Evolutionary conservation across 2,113 vertebrate species (phyloP).

Genomic region (Diadophis punctatus): DNA sequence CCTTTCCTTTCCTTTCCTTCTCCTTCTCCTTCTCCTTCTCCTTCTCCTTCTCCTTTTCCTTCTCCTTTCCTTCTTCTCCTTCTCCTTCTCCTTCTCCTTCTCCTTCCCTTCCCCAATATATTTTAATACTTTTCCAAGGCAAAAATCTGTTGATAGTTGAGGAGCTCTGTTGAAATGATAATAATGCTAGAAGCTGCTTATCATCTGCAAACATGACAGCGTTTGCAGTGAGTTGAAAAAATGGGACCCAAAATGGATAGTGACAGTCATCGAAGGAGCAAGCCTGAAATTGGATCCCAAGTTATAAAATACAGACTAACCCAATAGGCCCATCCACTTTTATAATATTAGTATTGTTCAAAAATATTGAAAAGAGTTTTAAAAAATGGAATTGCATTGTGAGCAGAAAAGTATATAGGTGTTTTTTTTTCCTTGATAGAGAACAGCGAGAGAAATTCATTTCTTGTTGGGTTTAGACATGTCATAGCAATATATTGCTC

Average conservation of each 20-base stretch:
- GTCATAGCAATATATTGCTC: conserved; percentile 48
- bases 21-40: too few species aligned
- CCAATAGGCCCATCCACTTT: conserved; percentile 72
- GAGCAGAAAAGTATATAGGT: conserved; percentile 45
- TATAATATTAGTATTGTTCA: conserved; percentile 79
- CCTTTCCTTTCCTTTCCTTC: background rate
- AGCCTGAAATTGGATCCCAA: conserved; percentile 75
- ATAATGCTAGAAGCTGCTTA: conserved; percentile 64
- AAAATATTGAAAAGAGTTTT: conserved; percentile 69
- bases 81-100: background rate
- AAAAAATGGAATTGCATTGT: conserved; percentile 66
- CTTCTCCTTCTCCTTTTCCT: background rate
- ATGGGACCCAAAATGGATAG: conserved; percentile 73
- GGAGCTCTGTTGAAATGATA: conserved; percentile 68
- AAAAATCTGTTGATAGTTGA: conserved; percentile 67
- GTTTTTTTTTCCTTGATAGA: background rate
- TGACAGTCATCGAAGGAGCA: conserved; percentile 75
- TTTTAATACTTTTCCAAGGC: conserved; percentile 62
- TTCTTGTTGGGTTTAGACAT: conserved; percentile 45
- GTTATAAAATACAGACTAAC: conserved; percentile 77
- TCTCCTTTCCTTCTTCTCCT: background rate
- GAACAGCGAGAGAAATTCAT: background rate
- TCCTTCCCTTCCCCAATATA: background rate
- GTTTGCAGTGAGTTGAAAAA: conserved; percentile 68
- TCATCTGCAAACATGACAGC: conserved; percentile 70